Conservation (phyloP, 2,888 invertebrate genomes). For the Pseudococcus longispinus region DNA sequence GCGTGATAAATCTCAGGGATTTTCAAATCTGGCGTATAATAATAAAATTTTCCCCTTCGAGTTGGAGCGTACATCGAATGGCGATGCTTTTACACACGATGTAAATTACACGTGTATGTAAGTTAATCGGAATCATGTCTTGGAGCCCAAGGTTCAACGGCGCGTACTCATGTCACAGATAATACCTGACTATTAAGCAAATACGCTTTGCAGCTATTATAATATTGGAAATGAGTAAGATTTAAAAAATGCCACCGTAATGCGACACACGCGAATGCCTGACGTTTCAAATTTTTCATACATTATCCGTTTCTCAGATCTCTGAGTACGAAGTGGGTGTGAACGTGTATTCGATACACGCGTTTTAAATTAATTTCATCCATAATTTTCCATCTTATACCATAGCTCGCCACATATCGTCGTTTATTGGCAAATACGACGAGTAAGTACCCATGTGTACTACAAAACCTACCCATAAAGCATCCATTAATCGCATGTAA, state of each 20-base stretch:
- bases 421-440: neutral
- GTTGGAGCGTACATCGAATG: neutral
- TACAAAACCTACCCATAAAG: neutral
- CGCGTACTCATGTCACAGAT: constrained; percentile 12
- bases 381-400: constrained; percentile 10
- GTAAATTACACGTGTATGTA: constrained; percentile 14
- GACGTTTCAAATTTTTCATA: neutral
- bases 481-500: neutral
- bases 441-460: neutral
- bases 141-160: neutral
- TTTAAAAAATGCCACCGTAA: constrained; percentile 3
- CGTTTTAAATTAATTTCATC: constrained; percentile 17
- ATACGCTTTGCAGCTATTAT: neutral
- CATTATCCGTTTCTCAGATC: neutral
- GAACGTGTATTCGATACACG: neutral
- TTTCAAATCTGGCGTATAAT: neutral
- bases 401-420: neutral
- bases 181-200: constrained; percentile 6
- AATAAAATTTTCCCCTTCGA: neutral
- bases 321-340: neutral
- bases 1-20: constrained; percentile 25
- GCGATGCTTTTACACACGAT: neutral
- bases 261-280: neutral
- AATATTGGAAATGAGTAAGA: constrained; percentile 18
- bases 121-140: neutral